These are phyloP conservation scores for Xyrauchen texanus DNA, from an alignment of 2,113 vertebrate species.

Conservation along the genomic window DNA sequence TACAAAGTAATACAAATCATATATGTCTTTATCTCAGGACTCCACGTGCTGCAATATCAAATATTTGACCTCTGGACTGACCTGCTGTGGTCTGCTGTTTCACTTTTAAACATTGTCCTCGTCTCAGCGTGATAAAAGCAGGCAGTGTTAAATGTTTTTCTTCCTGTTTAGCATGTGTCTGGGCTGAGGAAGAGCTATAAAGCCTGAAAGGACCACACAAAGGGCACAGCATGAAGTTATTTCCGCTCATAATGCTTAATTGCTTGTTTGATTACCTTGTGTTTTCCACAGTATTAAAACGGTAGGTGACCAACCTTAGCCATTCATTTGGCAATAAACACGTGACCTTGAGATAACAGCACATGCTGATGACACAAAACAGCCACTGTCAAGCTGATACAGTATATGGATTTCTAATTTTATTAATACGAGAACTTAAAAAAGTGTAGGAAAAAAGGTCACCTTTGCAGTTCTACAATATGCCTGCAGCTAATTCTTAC, in stretches of 20 bases:
- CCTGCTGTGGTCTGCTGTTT: background rate
- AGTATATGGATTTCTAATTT: constrained; percentile 16
- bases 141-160: constrained; percentile 11
- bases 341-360: constrained; percentile 49
- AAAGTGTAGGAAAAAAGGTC: background rate
- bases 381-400: constrained; percentile 24
- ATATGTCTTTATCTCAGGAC: background rate
- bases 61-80: constrained; percentile 8
- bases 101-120: background rate
- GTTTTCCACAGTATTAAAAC: constrained; percentile 45
- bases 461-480: background rate
- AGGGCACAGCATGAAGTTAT: constrained; percentile 40
- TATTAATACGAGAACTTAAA: constrained; percentile 6
- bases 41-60: background rate
- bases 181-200: constrained; percentile 8
- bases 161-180: constrained; percentile 1
- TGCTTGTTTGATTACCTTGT: constrained; percentile 52
- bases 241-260: constrained; percentile 55
- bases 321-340: constrained; percentile 48
- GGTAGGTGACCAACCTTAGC: constrained; percentile 40
- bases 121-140: constrained; percentile 5
- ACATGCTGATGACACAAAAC: constrained; percentile 37
- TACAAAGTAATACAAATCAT: background rate
- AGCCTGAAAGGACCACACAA: constrained; percentile 35
- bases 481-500: background rate